Evolutionary conservation across 2,888 invertebrate genomes (phyloP).

Genomic region (Polylopha cassiicola): DNA sequence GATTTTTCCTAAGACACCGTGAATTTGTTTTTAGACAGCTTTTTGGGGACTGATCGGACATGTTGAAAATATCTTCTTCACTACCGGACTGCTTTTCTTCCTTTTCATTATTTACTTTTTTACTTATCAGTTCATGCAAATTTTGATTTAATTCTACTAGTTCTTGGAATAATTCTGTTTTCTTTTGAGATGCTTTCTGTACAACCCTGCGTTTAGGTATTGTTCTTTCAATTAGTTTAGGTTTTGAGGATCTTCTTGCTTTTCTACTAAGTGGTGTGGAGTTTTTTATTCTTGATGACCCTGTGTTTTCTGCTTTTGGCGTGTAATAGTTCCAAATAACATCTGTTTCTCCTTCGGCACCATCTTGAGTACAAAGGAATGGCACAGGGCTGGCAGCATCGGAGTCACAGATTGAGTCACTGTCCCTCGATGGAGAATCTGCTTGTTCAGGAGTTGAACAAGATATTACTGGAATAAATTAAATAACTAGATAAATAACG

Average conservation of each 20-base stretch:
- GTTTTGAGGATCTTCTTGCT: slow-evolving; percentile 44
- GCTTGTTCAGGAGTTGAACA: slow-evolving; percentile 64
- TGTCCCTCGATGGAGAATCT: slow-evolving; percentile 64
- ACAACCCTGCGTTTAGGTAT: slow-evolving; percentile 49
- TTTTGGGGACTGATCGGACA: slow-evolving; percentile 58
- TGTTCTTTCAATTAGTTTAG: slow-evolving; percentile 50
- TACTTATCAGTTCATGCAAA: slow-evolving; percentile 53
- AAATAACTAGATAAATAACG: background rate
- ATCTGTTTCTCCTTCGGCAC: slow-evolving; percentile 66
- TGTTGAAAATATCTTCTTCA: slow-evolving; percentile 64
- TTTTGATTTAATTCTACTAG: slow-evolving; percentile 66
- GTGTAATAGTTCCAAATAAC: slow-evolving; percentile 74
- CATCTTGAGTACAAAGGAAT: slow-evolving; percentile 71
- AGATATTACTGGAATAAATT: slow-evolving; percentile 48
- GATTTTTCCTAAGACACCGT: slow-evolving; percentile 59
- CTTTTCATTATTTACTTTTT: slow-evolving; percentile 32
- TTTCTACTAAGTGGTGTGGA: slow-evolving; percentile 61
- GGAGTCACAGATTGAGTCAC: slow-evolving; percentile 63
- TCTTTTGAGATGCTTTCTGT: slow-evolving; percentile 46
- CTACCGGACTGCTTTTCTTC: slow-evolving; percentile 49
- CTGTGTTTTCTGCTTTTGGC: slow-evolving; percentile 55
- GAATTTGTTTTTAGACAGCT: slow-evolving; percentile 45
- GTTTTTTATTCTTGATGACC: slow-evolving; percentile 45
- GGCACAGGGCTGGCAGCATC: slow-evolving; percentile 68
- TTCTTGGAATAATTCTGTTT: slow-evolving; percentile 60